Percentiles rank a stretch among this genome's conserved stretches.
phyloP scores from a whole-genome alignment of 2,113 vertebrate species.

The Columba janthina region DNA sequence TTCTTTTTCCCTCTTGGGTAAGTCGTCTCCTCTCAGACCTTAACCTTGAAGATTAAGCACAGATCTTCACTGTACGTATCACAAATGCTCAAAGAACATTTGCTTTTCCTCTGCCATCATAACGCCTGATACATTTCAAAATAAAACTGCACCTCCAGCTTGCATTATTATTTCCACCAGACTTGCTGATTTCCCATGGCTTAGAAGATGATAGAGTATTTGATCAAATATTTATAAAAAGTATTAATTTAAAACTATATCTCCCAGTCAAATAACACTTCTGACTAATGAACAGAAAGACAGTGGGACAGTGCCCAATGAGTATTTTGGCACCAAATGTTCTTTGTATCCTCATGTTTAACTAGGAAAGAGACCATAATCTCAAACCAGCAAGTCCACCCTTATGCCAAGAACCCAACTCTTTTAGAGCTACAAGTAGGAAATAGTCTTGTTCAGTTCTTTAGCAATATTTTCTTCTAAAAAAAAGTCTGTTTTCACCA shows the following conservation, averaged over 20 bases:
- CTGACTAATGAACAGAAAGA: not conserved
- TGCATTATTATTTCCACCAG: not conserved
- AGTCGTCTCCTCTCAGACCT: not conserved
- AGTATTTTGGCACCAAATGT: not conserved
- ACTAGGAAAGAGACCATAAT: not conserved
- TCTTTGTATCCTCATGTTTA: not conserved
- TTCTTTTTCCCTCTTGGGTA: not conserved
- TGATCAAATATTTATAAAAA: constrained; percentile 31
- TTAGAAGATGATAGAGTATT: not conserved
- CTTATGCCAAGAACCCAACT: not conserved
- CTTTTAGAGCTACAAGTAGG: not conserved
- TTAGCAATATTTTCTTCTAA: not conserved
- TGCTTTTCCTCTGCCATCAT: not conserved
- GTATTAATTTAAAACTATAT: not conserved
- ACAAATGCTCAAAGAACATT: not conserved
- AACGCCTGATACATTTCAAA: not conserved
- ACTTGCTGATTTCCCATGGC: not conserved
- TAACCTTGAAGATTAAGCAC: not conserved
- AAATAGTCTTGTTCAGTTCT: not conserved
- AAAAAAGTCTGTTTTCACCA: not conserved
- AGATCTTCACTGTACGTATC: not conserved
- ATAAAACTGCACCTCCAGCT: not conserved
- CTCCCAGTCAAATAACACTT: not conserved
- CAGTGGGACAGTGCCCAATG: rapidly evolving
- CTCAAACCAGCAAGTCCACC: not conserved